Percentiles rank a stretch among this genome's conserved stretches.
phyloP scores from a whole-genome alignment of 2,888 invertebrate genomes.

The Plebejus anna region DNA sequence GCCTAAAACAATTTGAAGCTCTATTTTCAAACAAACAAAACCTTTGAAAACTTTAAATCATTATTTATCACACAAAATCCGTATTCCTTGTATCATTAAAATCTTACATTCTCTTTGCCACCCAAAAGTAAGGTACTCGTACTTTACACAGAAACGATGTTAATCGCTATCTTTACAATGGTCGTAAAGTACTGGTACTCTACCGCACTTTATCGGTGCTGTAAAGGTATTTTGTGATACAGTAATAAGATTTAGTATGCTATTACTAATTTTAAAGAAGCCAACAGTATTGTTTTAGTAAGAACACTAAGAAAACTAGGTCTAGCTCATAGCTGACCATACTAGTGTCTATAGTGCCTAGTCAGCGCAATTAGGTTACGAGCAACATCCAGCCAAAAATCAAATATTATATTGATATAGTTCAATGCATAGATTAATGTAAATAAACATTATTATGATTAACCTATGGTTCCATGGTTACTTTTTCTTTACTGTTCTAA shows the following conservation, averaged over 20 bases:
- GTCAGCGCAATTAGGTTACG: no score
- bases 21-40: not conserved
- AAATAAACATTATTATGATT: no score
- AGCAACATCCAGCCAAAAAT: no score
- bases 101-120: conserved; percentile 1
- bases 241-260: not conserved
- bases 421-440: no score
- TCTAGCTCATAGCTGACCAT: no score
- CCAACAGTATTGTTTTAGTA: no score
- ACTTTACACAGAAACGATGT: not conserved
- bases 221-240: not conserved
- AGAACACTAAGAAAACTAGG: no score
- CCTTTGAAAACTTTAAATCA: not conserved
- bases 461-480: no score
- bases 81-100: not conserved
- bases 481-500: no score
- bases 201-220: not conserved
- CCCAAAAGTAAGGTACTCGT: not conserved
- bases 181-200: not conserved
- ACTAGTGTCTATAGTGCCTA: no score
- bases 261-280: not conserved
- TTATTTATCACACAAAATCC: not conserved
- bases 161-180: not conserved
- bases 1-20: no score
- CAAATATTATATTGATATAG: no score